Evolutionary conservation across 2,797 vertebrate genomes (phyloP).

Genomic region (Enteromius thamalakanensis): DNA sequence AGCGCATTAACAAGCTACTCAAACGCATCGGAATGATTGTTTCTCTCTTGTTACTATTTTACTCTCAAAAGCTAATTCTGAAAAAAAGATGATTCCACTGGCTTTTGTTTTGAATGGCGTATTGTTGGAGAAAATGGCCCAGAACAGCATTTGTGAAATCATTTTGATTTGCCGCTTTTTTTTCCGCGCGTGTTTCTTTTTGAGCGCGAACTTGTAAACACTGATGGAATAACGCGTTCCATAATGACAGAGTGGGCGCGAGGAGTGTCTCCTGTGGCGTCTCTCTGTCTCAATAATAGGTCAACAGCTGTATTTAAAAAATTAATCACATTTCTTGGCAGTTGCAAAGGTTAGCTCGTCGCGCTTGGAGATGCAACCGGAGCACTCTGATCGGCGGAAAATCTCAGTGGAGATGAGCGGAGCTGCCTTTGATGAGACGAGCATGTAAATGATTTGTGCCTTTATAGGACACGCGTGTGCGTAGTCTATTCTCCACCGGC

Average conservation of each 20-base stretch:
- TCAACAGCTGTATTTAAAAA: constrained; percentile 89
- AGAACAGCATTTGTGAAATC: constrained; percentile 75
- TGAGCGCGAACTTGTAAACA: constrained; percentile 82
- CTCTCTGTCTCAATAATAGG: constrained; percentile 83
- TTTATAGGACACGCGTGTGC: constrained; percentile 78
- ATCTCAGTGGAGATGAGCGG: constrained; percentile 78
- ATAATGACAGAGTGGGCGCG: constrained; percentile 72
- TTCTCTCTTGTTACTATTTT: constrained; percentile 76
- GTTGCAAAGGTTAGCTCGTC: constrained; percentile 79
- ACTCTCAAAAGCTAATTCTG: constrained; percentile 70
- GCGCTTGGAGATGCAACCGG: constrained; percentile 76
- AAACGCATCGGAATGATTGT: constrained; percentile 76
- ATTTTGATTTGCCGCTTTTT: constrained; percentile 73
- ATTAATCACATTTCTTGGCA: constrained; percentile 85
- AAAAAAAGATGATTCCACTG: constrained; percentile 69
- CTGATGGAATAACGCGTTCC: constrained; percentile 82
- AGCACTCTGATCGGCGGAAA: constrained; percentile 74
- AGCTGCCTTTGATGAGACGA: constrained; percentile 83
- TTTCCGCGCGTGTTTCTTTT: constrained; percentile 75
- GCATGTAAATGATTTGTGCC: constrained; percentile 87
- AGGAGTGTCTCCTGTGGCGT: constrained; percentile 74
- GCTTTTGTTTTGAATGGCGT: constrained; percentile 75
- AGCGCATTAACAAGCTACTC: constrained; percentile 77
- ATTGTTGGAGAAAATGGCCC: constrained; percentile 68
- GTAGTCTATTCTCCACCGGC: constrained; percentile 49